These are phyloP conservation scores for Holcopasites calliopsidis DNA, from an alignment of 1,140 invertebrate species.

Conservation along the genomic window DNA sequence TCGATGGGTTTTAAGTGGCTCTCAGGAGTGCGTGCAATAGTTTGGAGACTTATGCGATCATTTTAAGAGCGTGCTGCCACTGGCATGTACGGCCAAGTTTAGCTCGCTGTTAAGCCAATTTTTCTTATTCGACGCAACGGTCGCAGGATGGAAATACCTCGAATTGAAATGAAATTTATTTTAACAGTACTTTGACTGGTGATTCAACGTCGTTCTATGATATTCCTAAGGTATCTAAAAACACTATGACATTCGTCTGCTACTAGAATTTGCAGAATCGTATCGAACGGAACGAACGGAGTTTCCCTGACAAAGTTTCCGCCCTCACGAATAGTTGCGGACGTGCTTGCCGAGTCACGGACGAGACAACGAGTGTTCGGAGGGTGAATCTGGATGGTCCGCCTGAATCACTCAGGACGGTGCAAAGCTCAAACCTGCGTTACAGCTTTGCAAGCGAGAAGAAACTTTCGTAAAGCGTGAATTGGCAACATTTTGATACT, in stretches of 20 bases:
- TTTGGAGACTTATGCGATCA: background rate
- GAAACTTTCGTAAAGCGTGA: too few relatives aligned
- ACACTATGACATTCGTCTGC: too few relatives aligned
- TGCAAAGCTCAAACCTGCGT: background rate
- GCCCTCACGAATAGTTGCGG: conserved; percentile 16
- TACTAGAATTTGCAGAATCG: background rate
- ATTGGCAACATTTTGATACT: background rate
- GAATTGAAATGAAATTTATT: too few relatives aligned
- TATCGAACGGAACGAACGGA: conserved; percentile 24
- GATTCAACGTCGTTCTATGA: background rate
- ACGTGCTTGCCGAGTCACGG: conserved; percentile 20
- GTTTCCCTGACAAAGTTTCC: conserved; percentile 43
- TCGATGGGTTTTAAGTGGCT: background rate
- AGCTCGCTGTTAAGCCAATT: background rate
- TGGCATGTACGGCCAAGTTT: background rate
- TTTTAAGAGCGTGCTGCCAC: background rate
- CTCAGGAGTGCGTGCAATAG: background rate
- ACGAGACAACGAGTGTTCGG: conserved; percentile 10
- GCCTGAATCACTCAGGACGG: background rate
- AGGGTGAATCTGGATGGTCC: conserved; percentile 5
- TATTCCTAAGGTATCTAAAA: too few relatives aligned
- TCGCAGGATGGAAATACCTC: too few relatives aligned
- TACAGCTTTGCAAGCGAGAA: too few relatives aligned
- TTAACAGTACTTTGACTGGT: too few relatives aligned
- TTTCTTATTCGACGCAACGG: background rate